Evolutionary conservation across 1,140 invertebrate species (phyloP).

Genomic region (Trigoniulus corallinus): DNA sequence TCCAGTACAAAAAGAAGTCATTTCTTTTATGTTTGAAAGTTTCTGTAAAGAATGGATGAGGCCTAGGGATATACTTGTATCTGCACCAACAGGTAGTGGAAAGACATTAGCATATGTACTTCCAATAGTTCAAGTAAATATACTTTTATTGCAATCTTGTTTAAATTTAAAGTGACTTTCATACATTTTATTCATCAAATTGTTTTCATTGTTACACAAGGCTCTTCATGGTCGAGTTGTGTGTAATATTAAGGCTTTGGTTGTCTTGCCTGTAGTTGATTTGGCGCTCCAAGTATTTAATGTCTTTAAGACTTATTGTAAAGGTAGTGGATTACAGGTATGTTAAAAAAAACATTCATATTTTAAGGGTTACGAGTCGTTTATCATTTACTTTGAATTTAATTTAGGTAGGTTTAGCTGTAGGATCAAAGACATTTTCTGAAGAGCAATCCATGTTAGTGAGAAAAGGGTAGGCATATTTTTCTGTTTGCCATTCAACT

Average conservation of each 20-base stretch:
- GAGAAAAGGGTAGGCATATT: conserved; percentile 31
- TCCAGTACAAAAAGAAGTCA: conserved; percentile 65
- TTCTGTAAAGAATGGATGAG: conserved; percentile 39
- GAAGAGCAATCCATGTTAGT: conserved; percentile 59
- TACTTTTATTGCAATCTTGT: background rate
- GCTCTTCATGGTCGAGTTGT: conserved; percentile 27
- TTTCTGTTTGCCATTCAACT: background rate
- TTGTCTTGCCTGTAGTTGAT: conserved; percentile 82
- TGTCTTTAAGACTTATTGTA: conserved; percentile 57
- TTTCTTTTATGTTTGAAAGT: conserved; percentile 57
- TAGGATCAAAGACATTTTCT: conserved; percentile 49
- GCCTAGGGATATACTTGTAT: conserved; percentile 84
- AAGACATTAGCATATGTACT: conserved; percentile 91
- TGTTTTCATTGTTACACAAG: too few relatives aligned
- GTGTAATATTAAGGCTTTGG: conserved; percentile 54
- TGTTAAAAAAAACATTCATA: conserved; percentile 18
- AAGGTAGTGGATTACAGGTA: conserved; percentile 51
- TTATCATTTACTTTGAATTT: background rate
- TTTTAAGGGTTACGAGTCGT: background rate
- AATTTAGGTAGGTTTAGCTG: conserved; percentile 1
- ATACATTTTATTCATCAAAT: background rate
- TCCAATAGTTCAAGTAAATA: conserved; percentile 57
- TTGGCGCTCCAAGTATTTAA: conserved; percentile 73
- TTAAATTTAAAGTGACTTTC: background rate
- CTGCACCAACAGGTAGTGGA: conserved; percentile 92